Evolutionary conservation across 2,888 invertebrate genomes (phyloP).

Genomic region (Lampropteryx suffumata): DNA sequence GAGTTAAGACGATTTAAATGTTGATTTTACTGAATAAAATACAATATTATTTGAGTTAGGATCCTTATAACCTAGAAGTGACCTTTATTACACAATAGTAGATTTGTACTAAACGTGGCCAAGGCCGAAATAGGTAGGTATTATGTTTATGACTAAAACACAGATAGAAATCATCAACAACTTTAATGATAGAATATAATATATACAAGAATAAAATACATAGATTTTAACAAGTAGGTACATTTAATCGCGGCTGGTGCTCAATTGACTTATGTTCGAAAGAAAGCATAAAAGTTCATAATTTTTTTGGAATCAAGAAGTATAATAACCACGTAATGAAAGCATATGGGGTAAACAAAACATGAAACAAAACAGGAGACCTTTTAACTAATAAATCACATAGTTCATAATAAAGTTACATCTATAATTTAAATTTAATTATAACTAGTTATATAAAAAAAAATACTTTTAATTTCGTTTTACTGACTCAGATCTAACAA

Average conservation of each 20-base stretch:
- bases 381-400: conserved; percentile 17
- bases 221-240: conserved; percentile 62
- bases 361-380: background rate
- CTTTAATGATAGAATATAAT: conserved; percentile 73
- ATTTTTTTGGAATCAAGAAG: no score
- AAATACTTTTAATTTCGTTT: conserved; percentile 5
- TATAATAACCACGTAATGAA: background rate
- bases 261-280: conserved; percentile 13
- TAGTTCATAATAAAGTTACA: conserved; percentile 5
- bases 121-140: no score
- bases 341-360: background rate
- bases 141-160: conserved; percentile 38
- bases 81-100: no score
- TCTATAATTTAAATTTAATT: background rate
- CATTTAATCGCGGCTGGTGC: conserved; percentile 39
- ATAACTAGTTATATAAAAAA: conserved; percentile 3
- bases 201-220: conserved; percentile 79
- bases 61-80: no score
- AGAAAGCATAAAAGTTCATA: background rate
- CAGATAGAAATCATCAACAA: conserved; percentile 75
- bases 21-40: no score
- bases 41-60: no score
- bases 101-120: no score
- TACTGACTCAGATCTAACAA: background rate
- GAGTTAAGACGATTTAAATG: no score